Percentiles rank a stretch among this genome's conserved stretches.
Conservation (phyloP, 2,113 vertebrate genomes). For the Pterophyllum scalare region DNA sequence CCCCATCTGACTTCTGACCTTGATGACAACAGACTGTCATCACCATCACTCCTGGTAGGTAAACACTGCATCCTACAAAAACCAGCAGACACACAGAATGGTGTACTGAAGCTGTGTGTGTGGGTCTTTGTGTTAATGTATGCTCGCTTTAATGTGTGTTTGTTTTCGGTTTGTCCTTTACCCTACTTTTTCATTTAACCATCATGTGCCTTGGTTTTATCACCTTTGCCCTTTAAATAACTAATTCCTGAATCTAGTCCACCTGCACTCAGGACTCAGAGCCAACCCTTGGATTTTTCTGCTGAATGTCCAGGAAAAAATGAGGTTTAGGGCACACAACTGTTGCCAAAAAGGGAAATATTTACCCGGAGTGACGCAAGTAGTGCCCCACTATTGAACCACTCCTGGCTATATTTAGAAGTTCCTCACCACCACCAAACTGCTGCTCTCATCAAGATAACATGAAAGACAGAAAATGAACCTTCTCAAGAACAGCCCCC, state of each 20-base stretch:
- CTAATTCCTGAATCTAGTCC: slow-evolving; percentile 25
- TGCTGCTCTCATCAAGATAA: slow-evolving; percentile 65
- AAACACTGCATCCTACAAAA: slow-evolving; percentile 71
- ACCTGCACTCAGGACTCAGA: slow-evolving; percentile 33
- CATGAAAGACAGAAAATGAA: slow-evolving; percentile 50
- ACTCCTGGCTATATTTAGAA: slow-evolving; percentile 71
- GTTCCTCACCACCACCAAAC: slow-evolving; percentile 50
- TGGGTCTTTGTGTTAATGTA: slow-evolving; percentile 18
- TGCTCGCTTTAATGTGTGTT: slow-evolving; percentile 23
- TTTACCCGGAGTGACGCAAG: slow-evolving; percentile 74
- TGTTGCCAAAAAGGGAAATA: slow-evolving; percentile 71
- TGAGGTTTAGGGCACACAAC: slow-evolving; percentile 20
- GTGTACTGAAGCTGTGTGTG: background rate
- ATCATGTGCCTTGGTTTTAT: background rate
- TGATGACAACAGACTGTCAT: slow-evolving; percentile 80
- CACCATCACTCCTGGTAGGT: slow-evolving; percentile 71
- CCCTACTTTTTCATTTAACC: slow-evolving; percentile 15
- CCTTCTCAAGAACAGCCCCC: slow-evolving; percentile 18
- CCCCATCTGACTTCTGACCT: slow-evolving; percentile 73
- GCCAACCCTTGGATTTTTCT: slow-evolving; percentile 57
- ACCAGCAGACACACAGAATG: slow-evolving; percentile 6
- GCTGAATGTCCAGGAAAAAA: slow-evolving; percentile 67
- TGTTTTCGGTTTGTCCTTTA: slow-evolving; percentile 23
- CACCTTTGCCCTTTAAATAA: slow-evolving; percentile 35
- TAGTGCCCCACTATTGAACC: slow-evolving; percentile 63